phyloP scores from a whole-genome alignment of 2,113 vertebrate genomes.

The Aegithalos caudatus region DNA sequence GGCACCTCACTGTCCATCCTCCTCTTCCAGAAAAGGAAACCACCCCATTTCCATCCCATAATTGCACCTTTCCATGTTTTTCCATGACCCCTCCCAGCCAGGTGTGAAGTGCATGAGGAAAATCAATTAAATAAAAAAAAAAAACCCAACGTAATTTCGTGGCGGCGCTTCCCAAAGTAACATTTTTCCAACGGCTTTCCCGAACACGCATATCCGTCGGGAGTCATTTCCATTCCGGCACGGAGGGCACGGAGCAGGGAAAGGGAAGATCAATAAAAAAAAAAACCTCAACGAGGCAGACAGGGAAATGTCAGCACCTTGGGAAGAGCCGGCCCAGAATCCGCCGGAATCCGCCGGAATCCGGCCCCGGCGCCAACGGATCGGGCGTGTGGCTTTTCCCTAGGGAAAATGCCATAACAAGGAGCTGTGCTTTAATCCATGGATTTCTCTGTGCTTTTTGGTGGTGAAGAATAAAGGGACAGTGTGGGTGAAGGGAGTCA shows the following conservation, averaged over 20 bases:
- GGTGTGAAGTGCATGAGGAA: accelerated
- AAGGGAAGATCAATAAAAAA: constrained; percentile 29
- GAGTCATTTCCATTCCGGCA: not conserved
- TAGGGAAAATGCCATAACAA: accelerated
- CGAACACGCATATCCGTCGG: not conserved
- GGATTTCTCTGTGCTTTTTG: accelerated
- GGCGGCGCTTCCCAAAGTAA: not conserved
- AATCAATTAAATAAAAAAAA: not conserved
- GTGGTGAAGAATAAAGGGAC: not conserved
- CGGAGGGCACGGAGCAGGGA: not conserved
- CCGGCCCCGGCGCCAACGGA: not conserved
- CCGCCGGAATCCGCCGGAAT: accelerated
- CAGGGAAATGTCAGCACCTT: not conserved
- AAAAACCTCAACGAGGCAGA: not conserved
- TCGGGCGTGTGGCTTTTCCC: accelerated
- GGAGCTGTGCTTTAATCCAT: not conserved
- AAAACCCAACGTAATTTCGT: accelerated
- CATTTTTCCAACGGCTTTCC: not conserved
- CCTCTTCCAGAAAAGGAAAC: not conserved
- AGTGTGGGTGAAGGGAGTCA: accelerated
- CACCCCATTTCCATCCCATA: accelerated
- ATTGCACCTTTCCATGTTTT: not conserved
- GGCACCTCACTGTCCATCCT: accelerated
- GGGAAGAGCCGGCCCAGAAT: not conserved
- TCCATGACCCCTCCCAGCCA: not conserved